A percentile compares a stretch with the other conserved stretches of the same genome.
These are phyloP conservation scores for Galbula dea DNA, from an alignment of 2,113 vertebrate species.

Conservation along the genomic window DNA sequence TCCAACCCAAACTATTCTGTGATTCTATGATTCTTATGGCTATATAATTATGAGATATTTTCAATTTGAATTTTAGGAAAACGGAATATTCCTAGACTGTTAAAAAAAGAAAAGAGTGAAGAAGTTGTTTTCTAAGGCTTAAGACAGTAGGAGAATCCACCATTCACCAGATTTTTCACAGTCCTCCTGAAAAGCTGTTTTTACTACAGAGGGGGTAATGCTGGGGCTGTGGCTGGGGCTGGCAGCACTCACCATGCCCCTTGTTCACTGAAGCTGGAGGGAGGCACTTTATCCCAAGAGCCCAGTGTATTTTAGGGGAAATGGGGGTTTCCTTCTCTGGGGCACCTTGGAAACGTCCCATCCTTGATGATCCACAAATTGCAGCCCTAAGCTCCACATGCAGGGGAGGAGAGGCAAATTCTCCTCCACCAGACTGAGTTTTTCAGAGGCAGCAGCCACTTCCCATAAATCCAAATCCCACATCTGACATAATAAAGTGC, in stretches of 20 bases:
- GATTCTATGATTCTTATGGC: background rate
- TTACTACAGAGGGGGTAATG: background rate
- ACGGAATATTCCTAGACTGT: background rate
- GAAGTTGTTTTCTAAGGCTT: background rate
- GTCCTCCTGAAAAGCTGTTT: background rate
- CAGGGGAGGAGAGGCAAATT: background rate
- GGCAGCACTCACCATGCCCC: background rate
- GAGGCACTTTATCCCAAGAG: background rate
- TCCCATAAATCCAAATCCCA: conserved; percentile 54
- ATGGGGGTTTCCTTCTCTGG: background rate
- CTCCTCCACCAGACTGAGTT: background rate
- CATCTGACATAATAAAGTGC: conserved; percentile 57
- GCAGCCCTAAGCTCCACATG: background rate
- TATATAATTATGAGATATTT: background rate
- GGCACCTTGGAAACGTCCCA: background rate
- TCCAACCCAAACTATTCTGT: background rate
- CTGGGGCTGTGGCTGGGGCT: background rate
- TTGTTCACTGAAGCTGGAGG: background rate
- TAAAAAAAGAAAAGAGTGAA: background rate
- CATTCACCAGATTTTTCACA: background rate
- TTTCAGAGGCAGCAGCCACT: background rate
- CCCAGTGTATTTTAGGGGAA: background rate
- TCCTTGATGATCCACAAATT: background rate
- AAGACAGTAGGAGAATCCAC: background rate
- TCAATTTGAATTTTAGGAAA: background rate